Evolutionary conservation across 2,888 invertebrate genomes (phyloP).

Genomic region (Aelia acuminata): DNA sequence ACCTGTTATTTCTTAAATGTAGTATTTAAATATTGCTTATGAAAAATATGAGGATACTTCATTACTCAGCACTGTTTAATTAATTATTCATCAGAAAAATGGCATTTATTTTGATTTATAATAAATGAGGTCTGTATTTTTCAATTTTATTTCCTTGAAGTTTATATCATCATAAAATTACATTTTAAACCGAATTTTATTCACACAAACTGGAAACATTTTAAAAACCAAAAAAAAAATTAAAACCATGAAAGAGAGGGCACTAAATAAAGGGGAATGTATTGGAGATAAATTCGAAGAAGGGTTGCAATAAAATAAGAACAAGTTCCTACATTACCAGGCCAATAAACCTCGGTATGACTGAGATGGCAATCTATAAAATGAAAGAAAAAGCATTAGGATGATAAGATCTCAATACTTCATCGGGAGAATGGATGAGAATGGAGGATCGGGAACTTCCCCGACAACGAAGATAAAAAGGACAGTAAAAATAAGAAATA

Average conservation of each 20-base stretch:
- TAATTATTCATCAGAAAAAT: no score
- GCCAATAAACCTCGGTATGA: not conserved
- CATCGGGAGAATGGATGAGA: not conserved
- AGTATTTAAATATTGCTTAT: no score
- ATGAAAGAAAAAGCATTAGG: constrained; percentile 14
- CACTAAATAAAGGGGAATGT: not conserved
- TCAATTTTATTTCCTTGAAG: no score
- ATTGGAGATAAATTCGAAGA: not conserved
- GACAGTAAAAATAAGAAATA: not conserved
- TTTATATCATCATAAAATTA: no score
- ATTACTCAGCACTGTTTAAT: no score
- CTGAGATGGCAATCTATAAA: not conserved
- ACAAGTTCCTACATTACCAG: not conserved
- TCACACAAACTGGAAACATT: no score
- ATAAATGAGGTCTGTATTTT: no score
- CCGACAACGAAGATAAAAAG: not conserved
- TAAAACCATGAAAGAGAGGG: not conserved
- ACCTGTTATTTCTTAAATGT: no score
- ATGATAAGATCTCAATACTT: not conserved
- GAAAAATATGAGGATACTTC: no score
- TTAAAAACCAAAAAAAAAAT: no score
- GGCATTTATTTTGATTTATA: no score
- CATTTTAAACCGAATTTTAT: no score
- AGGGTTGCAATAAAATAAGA: not conserved
- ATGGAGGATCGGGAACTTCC: not conserved